Base-by-base conservation (phyloP, 92 coral and sea anemone species). In the Blastomussa wellsi region DNA sequence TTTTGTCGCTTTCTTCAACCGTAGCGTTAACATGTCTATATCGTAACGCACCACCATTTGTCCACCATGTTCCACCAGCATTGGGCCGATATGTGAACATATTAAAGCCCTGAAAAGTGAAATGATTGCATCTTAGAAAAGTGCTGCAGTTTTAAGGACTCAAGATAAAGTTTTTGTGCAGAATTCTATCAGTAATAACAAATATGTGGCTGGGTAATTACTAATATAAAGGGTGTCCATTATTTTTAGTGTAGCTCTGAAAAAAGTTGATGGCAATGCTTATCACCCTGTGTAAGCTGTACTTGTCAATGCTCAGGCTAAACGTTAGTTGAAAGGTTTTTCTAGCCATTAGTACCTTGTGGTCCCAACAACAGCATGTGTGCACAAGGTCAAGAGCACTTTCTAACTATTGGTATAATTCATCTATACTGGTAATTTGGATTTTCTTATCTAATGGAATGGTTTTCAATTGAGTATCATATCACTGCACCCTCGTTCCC, bases 31-130 rank as follows among this genome's bases (percentile, higher is more conserved):
- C 62, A 85, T 89, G 83, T 81, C 90, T 82, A 80, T 92, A 92
- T 32, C 92, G 88, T 14, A 92, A 29, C 15, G 88, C 90, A 53
- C 90, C 90, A 35, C 84, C 89, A 68, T 89, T 92, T 22, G 60
- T 66, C 95, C 92, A 92, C 95, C 92, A 92, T 19, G 85, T 44
- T 17, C 90, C 82, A 11, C 78, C 74, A 51, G 74, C 88, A 53
- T 29, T 74, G 42, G 95, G 92, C 66, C 77, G 82, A 64, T 86
- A 73, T 20, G 83, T 66, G 68, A 91, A 92, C 51, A 92, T 76
- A 82, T 73, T 76, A 31, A 89, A 59, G 55, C 90, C 95, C 95
- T 92, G 66, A 0, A 72, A 71, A 22, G n/a, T 76, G 2, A 53
- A 74, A 82, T 19, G 17, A 31, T 29, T 24, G 12, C 6, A 16